These are phyloP conservation scores for Epinephelus fuscoguttatus DNA, from an alignment of 2,113 vertebrate genomes.

Conservation along the genomic window DNA sequence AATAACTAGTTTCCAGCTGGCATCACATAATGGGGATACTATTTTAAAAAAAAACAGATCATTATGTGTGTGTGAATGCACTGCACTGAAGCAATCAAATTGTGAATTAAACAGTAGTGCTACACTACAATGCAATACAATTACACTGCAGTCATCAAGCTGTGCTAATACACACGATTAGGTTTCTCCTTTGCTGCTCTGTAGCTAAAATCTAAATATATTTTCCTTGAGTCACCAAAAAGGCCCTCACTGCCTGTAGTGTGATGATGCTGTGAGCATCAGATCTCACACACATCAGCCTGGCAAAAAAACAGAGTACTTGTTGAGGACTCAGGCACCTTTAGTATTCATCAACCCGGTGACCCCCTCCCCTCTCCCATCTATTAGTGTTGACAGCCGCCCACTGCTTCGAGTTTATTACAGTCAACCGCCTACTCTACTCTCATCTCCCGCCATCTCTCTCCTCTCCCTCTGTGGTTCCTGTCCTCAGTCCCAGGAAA, in stretches of 20 bases:
- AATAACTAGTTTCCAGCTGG: neutral
- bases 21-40: neutral
- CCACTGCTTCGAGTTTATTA: constrained; percentile 81
- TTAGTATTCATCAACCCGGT: constrained; percentile 68
- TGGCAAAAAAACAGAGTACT: constrained; percentile 37
- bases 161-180: neutral
- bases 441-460: constrained; percentile 55
- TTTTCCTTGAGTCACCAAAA: constrained; percentile 12
- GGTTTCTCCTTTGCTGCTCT: constrained; percentile 4
- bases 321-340: constrained; percentile 68
- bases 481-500: constrained; percentile 75
- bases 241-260: neutral
- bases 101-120: neutral
- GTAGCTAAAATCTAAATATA: neutral
- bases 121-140: neutral
- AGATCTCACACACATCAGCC: constrained; percentile 37
- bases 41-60: neutral
- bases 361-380: constrained; percentile 61
- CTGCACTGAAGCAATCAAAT: neutral
- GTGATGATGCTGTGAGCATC: constrained; percentile 13
- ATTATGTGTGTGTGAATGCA: neutral
- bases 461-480: constrained; percentile 61
- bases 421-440: constrained; percentile 69
- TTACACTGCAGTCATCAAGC: constrained; percentile 15
- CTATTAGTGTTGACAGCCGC: constrained; percentile 78